Evolutionary conservation across 2,113 vertebrate species (phyloP).

Genomic region (Triplophysa tibetana): DNA sequence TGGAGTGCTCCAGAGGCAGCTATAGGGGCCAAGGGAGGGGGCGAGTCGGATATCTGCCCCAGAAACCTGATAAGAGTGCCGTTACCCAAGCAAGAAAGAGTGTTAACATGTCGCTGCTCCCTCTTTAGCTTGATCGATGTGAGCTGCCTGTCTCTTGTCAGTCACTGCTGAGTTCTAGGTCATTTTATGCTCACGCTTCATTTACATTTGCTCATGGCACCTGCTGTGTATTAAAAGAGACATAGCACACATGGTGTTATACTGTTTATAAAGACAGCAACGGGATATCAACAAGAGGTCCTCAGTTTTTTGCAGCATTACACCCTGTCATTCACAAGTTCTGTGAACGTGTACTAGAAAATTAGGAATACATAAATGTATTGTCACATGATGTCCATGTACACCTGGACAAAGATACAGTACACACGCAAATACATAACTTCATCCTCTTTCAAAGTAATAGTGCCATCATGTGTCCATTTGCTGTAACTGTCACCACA

Average conservation of each 20-base stretch:
- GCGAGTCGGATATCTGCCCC: constrained; percentile 7
- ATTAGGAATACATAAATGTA: neutral
- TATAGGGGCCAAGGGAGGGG: neutral
- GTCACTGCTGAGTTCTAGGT: constrained; percentile 33
- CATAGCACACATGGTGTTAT: neutral
- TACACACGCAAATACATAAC: neutral
- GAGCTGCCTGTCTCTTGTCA: constrained; percentile 37
- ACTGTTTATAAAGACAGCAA: too few relatives aligned
- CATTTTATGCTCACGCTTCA: neutral
- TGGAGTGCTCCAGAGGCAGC: neutral
- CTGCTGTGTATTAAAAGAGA: neutral
- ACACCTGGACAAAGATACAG: neutral
- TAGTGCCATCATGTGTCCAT: constrained; percentile 56
- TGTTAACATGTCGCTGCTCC: neutral
- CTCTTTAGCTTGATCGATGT: constrained; percentile 16
- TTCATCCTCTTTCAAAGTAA: constrained; percentile 28
- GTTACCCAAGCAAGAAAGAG: constrained; percentile 7
- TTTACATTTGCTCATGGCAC: neutral
- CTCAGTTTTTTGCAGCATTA: too few relatives aligned
- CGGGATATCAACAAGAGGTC: too few relatives aligned
- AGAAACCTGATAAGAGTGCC: constrained; percentile 36
- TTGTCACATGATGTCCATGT: constrained; percentile 11
- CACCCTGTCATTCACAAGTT: too few relatives aligned
- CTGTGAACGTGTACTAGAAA: neutral
- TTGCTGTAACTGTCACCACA: constrained; percentile 37